Percentiles rank a stretch among this genome's conserved stretches.
These are phyloP conservation scores for Drosophila busckii DNA, from an alignment of 1,140 invertebrate species.

Conservation along the genomic window DNA sequence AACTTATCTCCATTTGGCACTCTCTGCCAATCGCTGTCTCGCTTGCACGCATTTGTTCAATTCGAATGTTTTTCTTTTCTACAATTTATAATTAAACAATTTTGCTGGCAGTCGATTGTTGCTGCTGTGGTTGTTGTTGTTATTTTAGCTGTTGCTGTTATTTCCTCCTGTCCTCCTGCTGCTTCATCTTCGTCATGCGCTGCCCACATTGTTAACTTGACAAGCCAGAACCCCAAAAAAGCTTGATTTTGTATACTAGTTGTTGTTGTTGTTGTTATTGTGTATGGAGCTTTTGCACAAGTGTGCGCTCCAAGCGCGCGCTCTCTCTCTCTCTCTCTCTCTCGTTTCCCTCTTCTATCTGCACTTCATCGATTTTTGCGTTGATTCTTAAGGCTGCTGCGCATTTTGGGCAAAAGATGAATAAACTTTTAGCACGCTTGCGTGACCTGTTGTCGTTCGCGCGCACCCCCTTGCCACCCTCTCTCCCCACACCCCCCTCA, in stretches of 20 bases:
- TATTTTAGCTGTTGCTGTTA: slow-evolving; percentile 14
- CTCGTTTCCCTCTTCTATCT: slow-evolving; percentile 20
- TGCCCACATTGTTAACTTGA: slow-evolving; percentile 31
- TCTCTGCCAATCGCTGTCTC: slow-evolving; percentile 19
- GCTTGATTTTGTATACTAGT: too few species aligned
- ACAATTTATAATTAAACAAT: slow-evolving; percentile 77
- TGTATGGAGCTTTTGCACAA: slow-evolving; percentile 50
- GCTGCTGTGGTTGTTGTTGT: slow-evolving; percentile 14
- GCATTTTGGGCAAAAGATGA: slow-evolving; percentile 66
- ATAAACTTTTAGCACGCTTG: slow-evolving; percentile 70
- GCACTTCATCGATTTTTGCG: slow-evolving; percentile 52
- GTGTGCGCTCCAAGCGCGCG: slow-evolving; percentile 33
- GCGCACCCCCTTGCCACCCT: slow-evolving; percentile 12
- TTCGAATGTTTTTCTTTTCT: slow-evolving; percentile 43
- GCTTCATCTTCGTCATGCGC: neutral
- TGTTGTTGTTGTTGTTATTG: slow-evolving; percentile 12
- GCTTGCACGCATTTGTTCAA: slow-evolving; percentile 13
- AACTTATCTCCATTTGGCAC: slow-evolving; percentile 60
- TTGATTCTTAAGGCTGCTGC: slow-evolving; percentile 58
- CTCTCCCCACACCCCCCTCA: neutral
- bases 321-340: neutral
- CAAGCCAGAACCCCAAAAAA: slow-evolving; percentile 44
- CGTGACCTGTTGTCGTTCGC: slow-evolving; percentile 55
- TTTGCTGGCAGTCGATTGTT: slow-evolving; percentile 29
- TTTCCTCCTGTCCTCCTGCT: neutral